A percentile compares a stretch with the other conserved stretches of the same genome.
Conservation (phyloP, 2,113 vertebrate species). For the Halichoerus grypus region DNA sequence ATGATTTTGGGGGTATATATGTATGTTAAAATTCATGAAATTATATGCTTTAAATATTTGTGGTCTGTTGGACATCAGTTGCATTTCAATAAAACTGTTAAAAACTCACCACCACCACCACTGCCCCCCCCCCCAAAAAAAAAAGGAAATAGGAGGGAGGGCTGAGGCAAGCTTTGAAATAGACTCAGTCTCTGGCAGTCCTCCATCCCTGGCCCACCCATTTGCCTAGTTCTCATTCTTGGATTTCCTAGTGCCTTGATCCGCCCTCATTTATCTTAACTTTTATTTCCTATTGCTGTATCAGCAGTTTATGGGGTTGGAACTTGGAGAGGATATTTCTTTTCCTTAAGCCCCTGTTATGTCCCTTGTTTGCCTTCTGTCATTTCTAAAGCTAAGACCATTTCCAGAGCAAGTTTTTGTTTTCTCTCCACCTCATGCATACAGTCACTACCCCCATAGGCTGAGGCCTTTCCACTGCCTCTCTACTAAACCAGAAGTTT, state of each 20-base stretch:
- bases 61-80: neutral
- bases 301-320: neutral
- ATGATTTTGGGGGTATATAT: neutral
- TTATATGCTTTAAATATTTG: constrained; percentile 32
- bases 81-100: neutral
- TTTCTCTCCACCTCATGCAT: neutral
- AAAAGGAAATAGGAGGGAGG: neutral
- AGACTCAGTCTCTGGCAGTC: neutral
- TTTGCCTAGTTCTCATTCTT: neutral
- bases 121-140: no score
- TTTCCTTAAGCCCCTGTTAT: neutral
- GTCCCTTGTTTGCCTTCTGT: neutral
- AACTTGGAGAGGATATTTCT: neutral
- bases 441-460: neutral
- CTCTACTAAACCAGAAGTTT: neutral
- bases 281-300: neutral
- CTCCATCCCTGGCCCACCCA: neutral
- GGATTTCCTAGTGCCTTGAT: neutral
- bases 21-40: neutral
- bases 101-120: neutral
- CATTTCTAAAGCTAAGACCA: neutral
- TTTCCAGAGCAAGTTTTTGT: neutral
- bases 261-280: neutral
- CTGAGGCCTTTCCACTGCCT: neutral
- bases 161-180: neutral